Percentiles rank a stretch among this genome's conserved stretches.
These are phyloP conservation scores for Macrostomum lignano DNA, from an alignment of 1,140 invertebrate species.

Conservation along the genomic window DNA sequence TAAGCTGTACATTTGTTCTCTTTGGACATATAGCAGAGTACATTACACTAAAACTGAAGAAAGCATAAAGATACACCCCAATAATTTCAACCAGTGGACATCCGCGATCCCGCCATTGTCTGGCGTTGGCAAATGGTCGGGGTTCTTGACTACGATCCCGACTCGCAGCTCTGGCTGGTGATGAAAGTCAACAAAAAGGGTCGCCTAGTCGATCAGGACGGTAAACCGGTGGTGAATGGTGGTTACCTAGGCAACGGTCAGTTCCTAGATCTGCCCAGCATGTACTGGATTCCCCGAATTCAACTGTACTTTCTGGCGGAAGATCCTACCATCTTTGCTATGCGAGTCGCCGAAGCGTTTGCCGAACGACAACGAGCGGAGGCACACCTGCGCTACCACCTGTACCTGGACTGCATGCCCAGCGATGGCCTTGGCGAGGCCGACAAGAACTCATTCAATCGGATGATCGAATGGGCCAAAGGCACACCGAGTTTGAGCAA, in stretches of 20 bases:
- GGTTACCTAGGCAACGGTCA: conserved; percentile 15
- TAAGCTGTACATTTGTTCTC: too few species aligned
- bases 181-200: conserved; percentile 33
- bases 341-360: conserved; percentile 35
- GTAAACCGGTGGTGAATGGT: conserved; percentile 19
- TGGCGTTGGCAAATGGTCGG: conserved; percentile 38
- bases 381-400: conserved; percentile 34
- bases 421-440: conserved; percentile 34
- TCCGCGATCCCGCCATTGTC: conserved; percentile 13
- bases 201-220: conserved; percentile 16
- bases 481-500: conserved; percentile 13
- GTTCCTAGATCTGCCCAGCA: conserved; percentile 12
- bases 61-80: conserved; percentile 14
- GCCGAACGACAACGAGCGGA: conserved; percentile 32
- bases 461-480: conserved; percentile 26
- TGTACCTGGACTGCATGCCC: conserved; percentile 40
- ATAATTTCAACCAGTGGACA: conserved; percentile 7
- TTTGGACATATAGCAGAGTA: too few species aligned
- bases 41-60: conserved; percentile 11
- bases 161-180: conserved; percentile 25
- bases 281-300: conserved; percentile 35
- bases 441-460: conserved; percentile 26
- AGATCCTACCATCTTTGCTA: conserved; percentile 36
- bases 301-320: conserved; percentile 40
- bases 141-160: conserved; percentile 32